Conservation (phyloP, 2,797 vertebrate genomes). For the Xyrichtys novacula region DNA sequence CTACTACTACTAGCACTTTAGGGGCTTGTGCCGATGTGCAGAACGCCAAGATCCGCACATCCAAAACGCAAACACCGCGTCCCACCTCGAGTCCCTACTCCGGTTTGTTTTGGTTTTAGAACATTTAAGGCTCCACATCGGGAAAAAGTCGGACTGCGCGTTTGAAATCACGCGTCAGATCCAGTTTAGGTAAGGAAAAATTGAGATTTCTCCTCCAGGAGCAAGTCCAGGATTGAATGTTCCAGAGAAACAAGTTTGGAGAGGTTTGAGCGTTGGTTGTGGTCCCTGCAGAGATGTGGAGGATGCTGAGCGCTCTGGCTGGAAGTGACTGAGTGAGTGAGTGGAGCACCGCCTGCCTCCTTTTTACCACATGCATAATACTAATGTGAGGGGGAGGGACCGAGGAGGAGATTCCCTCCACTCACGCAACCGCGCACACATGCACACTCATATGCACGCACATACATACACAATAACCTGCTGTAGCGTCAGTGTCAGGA, state of each 20-base stretch:
- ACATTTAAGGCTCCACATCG: conserved; percentile 74
- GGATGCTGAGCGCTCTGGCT: conserved; percentile 51
- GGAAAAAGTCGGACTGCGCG: conserved; percentile 45
- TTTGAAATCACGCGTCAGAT: conserved; percentile 12
- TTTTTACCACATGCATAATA: conserved; percentile 53
- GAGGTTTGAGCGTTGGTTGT: neutral
- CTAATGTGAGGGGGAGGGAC: conserved; percentile 67
- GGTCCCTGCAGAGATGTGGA: conserved; percentile 27
- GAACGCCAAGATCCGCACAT: conserved; percentile 67
- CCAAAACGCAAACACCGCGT: conserved; percentile 58
- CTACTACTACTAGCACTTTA: conserved; percentile 41
- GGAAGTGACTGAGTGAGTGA: conserved; percentile 26
- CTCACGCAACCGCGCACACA: neutral
- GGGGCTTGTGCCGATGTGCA: conserved; percentile 37
- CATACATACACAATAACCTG: neutral
- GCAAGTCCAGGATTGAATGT: neutral
- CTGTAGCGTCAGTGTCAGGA: neutral
- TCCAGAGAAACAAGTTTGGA: neutral
- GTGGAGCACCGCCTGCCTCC: conserved; percentile 49
- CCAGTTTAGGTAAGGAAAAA: conserved; percentile 2
- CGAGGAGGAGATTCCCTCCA: conserved; percentile 73
- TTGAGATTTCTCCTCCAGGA: neutral
- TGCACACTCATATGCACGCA: no score
- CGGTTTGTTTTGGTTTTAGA: conserved; percentile 36
- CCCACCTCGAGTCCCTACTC: conserved; percentile 65